Base-by-base conservation (phyloP, 2,888 invertebrate species). In the Cyclophora punctaria region DNA sequence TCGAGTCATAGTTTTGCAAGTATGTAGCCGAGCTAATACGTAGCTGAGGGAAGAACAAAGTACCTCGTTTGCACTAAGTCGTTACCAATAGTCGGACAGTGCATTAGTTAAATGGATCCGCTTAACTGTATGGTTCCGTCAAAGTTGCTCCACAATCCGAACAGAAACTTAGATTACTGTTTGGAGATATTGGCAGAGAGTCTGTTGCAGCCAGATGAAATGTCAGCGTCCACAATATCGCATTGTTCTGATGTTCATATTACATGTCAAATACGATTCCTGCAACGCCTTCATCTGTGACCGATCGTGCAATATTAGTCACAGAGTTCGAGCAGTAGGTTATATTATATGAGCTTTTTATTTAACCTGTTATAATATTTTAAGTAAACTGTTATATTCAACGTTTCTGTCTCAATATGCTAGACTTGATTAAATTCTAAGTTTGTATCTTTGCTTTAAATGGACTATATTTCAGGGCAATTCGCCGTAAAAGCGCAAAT, bases 21-120 rank as follows among this genome's bases (percentile, higher is more conserved):
- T 60, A 67, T 69, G 65, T 67, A 74, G 71, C 64, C 63, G 56
- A 71, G 73, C 77, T 76, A 79, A 82, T 81, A 80, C 71, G 76
- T 81, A 78, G 77, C 74, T 80, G 70, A 71, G 71, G 62, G 76
- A 77, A 80, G 76, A 77, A 80, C 79, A 82, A 82, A 83, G 80
- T 79, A 78, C 78, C 79, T 80, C 78, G 81, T 83, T 83, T 78
- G 80, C 80, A 80, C 78, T 75, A 82, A 84, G 80, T n/a, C n/a
- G n/a, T n/a, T n/a, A 82, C 82, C 83, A 83, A 82, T 78, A 83
- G 80, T 78, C 83, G 80, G 83, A 78, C 84, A 80, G 79, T 80
- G 83, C 84, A 86, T 86, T 86, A 86, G 83, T 81, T 84, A 82
- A 83, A 83, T 86, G 83, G 80, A 80, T 82, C 76, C 75, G 78